A percentile compares a stretch with the other conserved stretches of the same genome.
Conservation (phyloP, 2,113 vertebrate species). For the Diphyllodes magnificus region DNA sequence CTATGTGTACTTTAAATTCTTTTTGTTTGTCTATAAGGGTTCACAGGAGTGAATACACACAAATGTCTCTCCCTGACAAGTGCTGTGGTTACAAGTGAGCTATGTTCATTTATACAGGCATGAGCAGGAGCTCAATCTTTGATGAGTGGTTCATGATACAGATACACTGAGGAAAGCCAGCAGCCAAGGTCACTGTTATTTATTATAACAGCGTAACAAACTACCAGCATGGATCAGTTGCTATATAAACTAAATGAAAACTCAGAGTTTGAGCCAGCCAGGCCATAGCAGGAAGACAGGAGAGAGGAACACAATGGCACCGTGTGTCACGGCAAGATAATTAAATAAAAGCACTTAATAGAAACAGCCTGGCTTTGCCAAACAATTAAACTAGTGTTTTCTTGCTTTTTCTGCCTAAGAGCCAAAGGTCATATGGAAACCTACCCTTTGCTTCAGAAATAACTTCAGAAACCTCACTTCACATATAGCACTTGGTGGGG, state of each 20-base stretch:
- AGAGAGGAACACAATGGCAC: background rate
- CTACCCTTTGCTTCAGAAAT: background rate
- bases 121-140: background rate
- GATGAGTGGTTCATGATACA: background rate
- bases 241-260: background rate
- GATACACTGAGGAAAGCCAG: background rate
- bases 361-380: background rate
- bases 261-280: background rate
- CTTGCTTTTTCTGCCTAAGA: background rate
- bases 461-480: background rate
- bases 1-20: background rate
- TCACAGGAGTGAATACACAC: background rate
- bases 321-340: background rate
- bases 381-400: background rate
- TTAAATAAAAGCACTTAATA: background rate
- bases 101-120: background rate
- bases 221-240: background rate
- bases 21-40: background rate
- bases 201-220: background rate
- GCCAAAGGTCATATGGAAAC: background rate
- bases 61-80: background rate
- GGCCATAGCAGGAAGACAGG: background rate
- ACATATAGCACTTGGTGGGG: fast-evolving
- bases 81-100: background rate
- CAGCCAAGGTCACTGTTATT: conserved; percentile 23